These are phyloP conservation scores for Micropoecilia bifurca DNA, from an alignment of 2,797 vertebrate species.

Conservation along the genomic window DNA sequence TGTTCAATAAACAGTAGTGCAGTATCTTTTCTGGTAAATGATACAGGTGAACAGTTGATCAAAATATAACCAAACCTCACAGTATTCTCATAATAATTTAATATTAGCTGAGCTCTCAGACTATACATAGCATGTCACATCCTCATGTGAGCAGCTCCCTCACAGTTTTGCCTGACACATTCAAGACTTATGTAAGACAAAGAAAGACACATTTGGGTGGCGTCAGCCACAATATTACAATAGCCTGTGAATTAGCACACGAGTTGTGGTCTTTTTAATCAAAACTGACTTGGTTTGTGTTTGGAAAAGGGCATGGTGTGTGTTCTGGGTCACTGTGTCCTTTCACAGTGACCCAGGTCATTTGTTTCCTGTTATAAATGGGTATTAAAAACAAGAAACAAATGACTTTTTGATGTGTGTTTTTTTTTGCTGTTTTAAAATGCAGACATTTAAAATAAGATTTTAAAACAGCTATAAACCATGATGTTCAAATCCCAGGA, in stretches of 20 bases:
- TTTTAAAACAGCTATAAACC: not conserved
- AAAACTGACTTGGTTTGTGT: slow-evolving; percentile 3
- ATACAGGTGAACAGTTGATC: slow-evolving; percentile 9
- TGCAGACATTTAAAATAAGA: too few relatives aligned
- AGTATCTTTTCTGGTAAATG: not conserved
- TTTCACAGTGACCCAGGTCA: too few relatives aligned
- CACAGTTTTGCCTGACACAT: slow-evolving; percentile 56
- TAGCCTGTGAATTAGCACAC: slow-evolving; percentile 51
- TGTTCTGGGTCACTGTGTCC: slow-evolving; percentile 5
- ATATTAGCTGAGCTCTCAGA: slow-evolving; percentile 39
- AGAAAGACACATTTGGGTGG: slow-evolving; percentile 53
- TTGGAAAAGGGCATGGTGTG: not conserved
- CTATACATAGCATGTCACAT: slow-evolving; percentile 61
- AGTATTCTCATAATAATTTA: slow-evolving; percentile 45
- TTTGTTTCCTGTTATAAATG: too few relatives aligned
- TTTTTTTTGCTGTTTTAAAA: too few relatives aligned
- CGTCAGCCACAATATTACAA: slow-evolving; percentile 55
- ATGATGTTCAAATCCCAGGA: not conserved
- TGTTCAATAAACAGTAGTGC: not conserved
- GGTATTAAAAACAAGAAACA: too few relatives aligned
- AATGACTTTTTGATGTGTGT: too few relatives aligned
- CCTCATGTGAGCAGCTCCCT: slow-evolving; percentile 39
- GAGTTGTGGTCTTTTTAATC: slow-evolving; percentile 43
- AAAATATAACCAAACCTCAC: slow-evolving; percentile 34
- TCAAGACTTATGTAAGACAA: slow-evolving; percentile 50